Evolutionary conservation across 2,797 vertebrate genomes (phyloP).

Genomic region (Hephaestus fuliginosus): DNA sequence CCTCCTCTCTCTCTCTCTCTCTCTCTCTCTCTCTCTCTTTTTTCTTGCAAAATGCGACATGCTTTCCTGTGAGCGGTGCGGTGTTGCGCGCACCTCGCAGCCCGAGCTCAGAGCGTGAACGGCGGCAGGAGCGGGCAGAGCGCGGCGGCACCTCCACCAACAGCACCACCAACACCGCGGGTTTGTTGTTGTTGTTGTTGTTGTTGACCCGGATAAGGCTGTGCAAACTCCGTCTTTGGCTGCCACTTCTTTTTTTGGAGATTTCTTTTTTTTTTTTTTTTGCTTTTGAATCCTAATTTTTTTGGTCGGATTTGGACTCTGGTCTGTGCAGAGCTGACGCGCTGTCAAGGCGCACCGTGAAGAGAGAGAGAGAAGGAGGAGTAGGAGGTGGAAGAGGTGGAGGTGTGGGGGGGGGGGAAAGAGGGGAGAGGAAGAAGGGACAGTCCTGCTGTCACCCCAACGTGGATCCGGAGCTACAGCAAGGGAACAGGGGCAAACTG

Average conservation of each 20-base stretch:
- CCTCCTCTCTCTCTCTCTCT: not conserved
- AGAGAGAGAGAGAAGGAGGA: conserved; percentile 47
- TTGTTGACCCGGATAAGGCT: conserved; percentile 34
- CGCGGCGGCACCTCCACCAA: conserved; percentile 18
- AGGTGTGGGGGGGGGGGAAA: conserved; percentile 23
- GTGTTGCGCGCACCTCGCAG: conserved; percentile 70
- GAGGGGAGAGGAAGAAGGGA: conserved; percentile 55
- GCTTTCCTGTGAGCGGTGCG: conserved; percentile 68
- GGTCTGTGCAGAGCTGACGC: conserved; percentile 69
- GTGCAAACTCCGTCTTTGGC: conserved; percentile 29
- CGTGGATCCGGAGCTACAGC: conserved; percentile 59
- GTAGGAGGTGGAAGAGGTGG: too few species aligned
- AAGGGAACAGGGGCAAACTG: conserved; percentile 47
- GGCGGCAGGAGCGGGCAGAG: conserved; percentile 36
- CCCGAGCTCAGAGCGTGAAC: conserved; percentile 47
- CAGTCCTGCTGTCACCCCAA: conserved; percentile 80
- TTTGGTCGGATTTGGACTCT: conserved; percentile 49
- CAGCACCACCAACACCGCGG: too few species aligned
- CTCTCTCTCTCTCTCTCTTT: too few species aligned
- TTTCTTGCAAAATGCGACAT: conserved; percentile 82
- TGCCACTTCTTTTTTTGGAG: conserved; percentile 54
- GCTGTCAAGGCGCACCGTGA: conserved; percentile 72
- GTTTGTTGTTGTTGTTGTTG: not conserved
- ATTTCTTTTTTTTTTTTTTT: too few species aligned
- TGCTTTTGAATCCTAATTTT: too few species aligned